Evolutionary conservation across 2,113 vertebrate species (phyloP), one percentile per base, ranked within the genome.

Genomic region (Danio rerio): DNA sequence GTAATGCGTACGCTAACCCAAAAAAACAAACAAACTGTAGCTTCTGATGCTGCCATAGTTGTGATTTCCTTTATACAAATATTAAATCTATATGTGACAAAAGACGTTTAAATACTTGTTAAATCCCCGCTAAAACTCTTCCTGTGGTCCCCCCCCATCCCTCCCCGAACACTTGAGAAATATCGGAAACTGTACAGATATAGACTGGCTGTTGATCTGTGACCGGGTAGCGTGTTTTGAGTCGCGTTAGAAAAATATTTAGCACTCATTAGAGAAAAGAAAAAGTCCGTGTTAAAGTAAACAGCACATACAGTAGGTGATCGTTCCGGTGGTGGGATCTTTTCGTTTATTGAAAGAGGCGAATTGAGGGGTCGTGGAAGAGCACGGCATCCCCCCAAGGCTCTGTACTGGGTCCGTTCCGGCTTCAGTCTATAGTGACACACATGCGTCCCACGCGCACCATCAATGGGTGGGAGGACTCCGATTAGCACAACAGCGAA

Each of bases 91-190:
- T 89, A 91, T 89, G 86, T 84, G 86, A 90, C 86, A 88, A 66
- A 90, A 87, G 80, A 93, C 90, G 89, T 91, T 93, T 92, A 94
- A 93, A 94, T 94, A 93, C 90, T 93, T 53, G 31, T 81, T 83
- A 82, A 82, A 82, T 56, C 61, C 61, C 78, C 63, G 56, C 42
- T 45, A 53, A 59, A 40, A 31, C 40, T 87, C 70, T 86, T 55
- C 80, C 72, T 84, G 84, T 85, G 81, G 89, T 91, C 91, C 87
- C 87, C 86, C 85, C 72, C 70, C 63, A 59, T 78, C 21, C 5
- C 42, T 63, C 15, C 66, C 84, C 81, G 10, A 40, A 56, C 85
- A 84, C 85, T 85, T 83, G 70, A 86, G 81, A 49, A 86, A 85
- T 78, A 87, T 82, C 31, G 83, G 86, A 89, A 89, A 88, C 87